These are phyloP conservation scores for Rhinoraja longicauda DNA, from an alignment of 2,797 vertebrate species.

Conservation along the genomic window DNA sequence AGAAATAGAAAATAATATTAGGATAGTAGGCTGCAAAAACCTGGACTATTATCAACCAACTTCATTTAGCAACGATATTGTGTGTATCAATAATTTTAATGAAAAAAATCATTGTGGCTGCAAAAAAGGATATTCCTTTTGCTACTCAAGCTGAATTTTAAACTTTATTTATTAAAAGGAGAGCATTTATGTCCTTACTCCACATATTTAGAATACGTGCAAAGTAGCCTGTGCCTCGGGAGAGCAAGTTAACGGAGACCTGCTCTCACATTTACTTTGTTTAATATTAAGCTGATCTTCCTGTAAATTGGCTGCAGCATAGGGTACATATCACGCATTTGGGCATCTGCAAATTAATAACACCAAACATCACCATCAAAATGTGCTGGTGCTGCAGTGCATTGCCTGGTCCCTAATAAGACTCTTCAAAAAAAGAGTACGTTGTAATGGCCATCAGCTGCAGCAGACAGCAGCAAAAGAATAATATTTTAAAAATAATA, in stretches of 20 bases:
- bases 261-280: background rate
- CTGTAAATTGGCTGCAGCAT: background rate
- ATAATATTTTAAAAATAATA: background rate
- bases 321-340: background rate
- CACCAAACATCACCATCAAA: background rate
- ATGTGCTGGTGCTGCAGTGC: background rate
- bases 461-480: background rate
- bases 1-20: background rate
- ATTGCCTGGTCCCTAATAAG: background rate
- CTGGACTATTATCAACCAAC: background rate
- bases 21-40: background rate
- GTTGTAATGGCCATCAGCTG: background rate
- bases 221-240: background rate
- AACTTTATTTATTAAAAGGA: background rate
- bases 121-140: background rate
- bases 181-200: background rate
- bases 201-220: background rate
- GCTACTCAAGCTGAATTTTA: background rate
- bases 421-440: background rate
- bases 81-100: slow-evolving; percentile 14
- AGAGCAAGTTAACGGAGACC: background rate
- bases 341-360: background rate
- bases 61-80: slow-evolving; percentile 1
- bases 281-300: background rate
- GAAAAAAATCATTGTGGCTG: background rate